phyloP scores from a whole-genome alignment of 1,140 invertebrate species.

The Rhagoletis zephyria region DNA sequence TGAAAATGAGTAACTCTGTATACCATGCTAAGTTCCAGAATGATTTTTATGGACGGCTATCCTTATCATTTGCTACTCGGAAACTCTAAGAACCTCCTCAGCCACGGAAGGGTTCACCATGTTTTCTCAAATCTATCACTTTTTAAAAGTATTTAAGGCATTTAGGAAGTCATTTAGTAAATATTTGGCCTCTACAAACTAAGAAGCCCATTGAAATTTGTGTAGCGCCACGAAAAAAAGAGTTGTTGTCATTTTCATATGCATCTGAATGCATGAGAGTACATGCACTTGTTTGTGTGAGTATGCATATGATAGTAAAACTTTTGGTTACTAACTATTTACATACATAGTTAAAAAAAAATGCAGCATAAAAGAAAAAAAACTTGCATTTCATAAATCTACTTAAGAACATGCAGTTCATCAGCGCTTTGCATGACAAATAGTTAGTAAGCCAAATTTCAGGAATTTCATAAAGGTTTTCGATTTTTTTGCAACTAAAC shows the following conservation, averaged over 20 bases:
- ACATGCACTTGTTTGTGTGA: not conserved
- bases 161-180: no score
- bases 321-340: not conserved
- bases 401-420: slow-evolving; percentile 17
- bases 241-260: not conserved
- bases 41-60: no score
- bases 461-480: not conserved
- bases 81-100: no score
- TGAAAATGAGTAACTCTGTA: no score
- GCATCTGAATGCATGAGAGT: not conserved
- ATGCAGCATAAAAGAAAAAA: not conserved
- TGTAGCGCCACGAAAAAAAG: not conserved
- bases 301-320: not conserved
- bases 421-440: slow-evolving; percentile 35
- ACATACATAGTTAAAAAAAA: not conserved
- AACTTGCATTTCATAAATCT: slow-evolving; percentile 9
- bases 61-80: no score
- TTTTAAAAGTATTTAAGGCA: no score
- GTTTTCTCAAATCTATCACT: no score
- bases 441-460: not conserved
- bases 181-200: not conserved
- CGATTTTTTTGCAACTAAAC: not conserved
- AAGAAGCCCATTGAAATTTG: not conserved
- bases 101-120: no score
- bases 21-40: no score